Conservation (phyloP, 1,140 invertebrate species). For the Drosophila lacertosa region DNA sequence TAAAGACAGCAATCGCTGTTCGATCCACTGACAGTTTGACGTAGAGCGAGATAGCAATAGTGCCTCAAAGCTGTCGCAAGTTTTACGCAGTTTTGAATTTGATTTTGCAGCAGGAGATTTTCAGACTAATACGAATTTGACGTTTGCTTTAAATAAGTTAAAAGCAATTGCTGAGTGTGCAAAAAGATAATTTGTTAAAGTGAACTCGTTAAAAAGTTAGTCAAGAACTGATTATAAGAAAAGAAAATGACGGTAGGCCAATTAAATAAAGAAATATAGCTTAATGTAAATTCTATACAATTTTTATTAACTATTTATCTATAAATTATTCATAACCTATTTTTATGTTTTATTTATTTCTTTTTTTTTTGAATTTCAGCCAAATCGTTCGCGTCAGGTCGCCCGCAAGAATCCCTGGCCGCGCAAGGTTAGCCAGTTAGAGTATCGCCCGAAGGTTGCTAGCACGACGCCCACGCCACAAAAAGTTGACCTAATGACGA, state of each 20-base stretch:
- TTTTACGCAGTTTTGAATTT: conserved; percentile 9
- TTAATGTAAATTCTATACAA: too few species aligned
- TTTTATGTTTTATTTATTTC: too few species aligned
- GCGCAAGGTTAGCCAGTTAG: conserved; percentile 33
- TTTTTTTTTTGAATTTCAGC: conserved; percentile 30
- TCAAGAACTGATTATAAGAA: too few species aligned
- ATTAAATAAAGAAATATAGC: too few species aligned
- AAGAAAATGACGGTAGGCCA: too few species aligned
- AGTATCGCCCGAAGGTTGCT: conserved; percentile 23
- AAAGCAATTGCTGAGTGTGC: too few species aligned
- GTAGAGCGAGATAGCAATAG: conserved; percentile 3
- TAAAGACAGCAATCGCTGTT: background rate
- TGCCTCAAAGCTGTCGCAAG: conserved; percentile 6
- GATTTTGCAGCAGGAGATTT: conserved; percentile 3
- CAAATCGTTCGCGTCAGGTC: conserved; percentile 29
- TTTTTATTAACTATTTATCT: too few species aligned
- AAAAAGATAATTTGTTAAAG: too few species aligned
- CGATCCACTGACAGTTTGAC: conserved; percentile 12
- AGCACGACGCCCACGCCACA: conserved; percentile 50
- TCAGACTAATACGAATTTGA: background rate
- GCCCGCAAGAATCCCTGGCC: conserved; percentile 52
- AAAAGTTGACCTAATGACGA: conserved; percentile 84
- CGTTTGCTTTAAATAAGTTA: background rate
- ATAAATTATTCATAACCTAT: too few species aligned
- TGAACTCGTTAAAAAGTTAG: too few species aligned